phyloP scores from a whole-genome alignment of 2,888 invertebrate genomes.

The Parapristionchus giblindavisi region DNA sequence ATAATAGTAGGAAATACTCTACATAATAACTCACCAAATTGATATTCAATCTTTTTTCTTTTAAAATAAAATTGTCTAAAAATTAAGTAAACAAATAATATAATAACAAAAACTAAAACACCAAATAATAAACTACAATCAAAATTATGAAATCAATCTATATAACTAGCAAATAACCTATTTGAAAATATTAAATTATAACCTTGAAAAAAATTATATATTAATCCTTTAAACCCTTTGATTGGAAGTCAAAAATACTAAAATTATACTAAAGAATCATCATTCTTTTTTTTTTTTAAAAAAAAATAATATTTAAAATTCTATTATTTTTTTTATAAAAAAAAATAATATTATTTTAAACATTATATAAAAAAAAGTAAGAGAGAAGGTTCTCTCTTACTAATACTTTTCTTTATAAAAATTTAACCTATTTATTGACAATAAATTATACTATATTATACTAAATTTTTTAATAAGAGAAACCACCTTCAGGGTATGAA shows the following conservation, averaged over 20 bases:
- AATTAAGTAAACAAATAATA: constrained; percentile 53
- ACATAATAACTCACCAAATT: constrained; percentile 61
- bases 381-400: background rate
- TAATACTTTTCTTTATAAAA: constrained; percentile 52
- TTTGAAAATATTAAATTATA: constrained; percentile 56
- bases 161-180: constrained; percentile 55
- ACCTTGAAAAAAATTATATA: constrained; percentile 57
- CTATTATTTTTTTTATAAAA: constrained; percentile 59
- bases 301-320: constrained; percentile 56
- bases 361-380: background rate
- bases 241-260: constrained; percentile 60
- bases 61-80: constrained; percentile 51
- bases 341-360: constrained; percentile 40
- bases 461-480: constrained; percentile 59
- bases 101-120: constrained; percentile 54
- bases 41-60: constrained; percentile 58
- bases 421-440: constrained; percentile 56
- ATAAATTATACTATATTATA: constrained; percentile 60
- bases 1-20: constrained; percentile 65
- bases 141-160: constrained; percentile 58
- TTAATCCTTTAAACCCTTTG: constrained; percentile 53
- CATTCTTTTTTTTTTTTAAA: constrained; percentile 53
- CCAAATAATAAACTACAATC: constrained; percentile 58
- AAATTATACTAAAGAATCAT: constrained; percentile 57
- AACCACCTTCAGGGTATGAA: constrained; percentile 59